Evolutionary conservation across 2,888 invertebrate species (phyloP), one percentile per base, ranked within the genome.

Genomic region (Glyphotaelius pellucidus): DNA sequence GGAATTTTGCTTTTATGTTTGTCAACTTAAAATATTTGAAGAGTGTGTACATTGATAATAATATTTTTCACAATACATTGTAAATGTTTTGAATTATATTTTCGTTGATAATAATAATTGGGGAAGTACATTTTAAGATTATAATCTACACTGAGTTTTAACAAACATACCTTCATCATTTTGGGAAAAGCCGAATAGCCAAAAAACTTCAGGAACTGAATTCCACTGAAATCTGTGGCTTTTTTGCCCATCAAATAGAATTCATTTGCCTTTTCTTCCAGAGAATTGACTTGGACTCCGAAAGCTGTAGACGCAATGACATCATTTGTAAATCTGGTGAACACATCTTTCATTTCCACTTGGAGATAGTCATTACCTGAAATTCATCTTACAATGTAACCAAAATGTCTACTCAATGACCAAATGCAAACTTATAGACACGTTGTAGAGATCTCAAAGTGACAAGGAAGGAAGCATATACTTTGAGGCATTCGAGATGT

Each of bases 241-340:
- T 92, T 93, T 32, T 92, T 94, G 3, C 95, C 96, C 93, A 94
- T 94, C 2, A 92, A 15, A 93, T 95, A 97, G 94, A 97, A 97
- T 86, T 96, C 95, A 92, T 97, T 97, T 0, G 96, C 94, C 32
- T 94, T 95, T 38, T 97, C 95, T 85, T 95, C 95, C 79, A 97
- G 91, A 0, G 97, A 97, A 94, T 97, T 95, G 0, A 96, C 95
- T 92, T 95, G 94, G 0, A 97, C 94, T 0, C 97, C 97, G 92
- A 97, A 97, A 0, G 96, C 96, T 4, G 96, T 95, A 0, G 96
- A 96, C 0, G 97, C 97, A 31, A 97, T 97, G 30, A 97, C 96
- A 94, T 97, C 97, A 94, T 96, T 97, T 0, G 96, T 95, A 93
- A 96, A 97, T 3, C 96, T 95, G 1, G 96, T 95, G 89, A 96